Evolutionary conservation across 2,888 invertebrate species (phyloP).

Genomic region (Caenorhabditis parvicauda): DNA sequence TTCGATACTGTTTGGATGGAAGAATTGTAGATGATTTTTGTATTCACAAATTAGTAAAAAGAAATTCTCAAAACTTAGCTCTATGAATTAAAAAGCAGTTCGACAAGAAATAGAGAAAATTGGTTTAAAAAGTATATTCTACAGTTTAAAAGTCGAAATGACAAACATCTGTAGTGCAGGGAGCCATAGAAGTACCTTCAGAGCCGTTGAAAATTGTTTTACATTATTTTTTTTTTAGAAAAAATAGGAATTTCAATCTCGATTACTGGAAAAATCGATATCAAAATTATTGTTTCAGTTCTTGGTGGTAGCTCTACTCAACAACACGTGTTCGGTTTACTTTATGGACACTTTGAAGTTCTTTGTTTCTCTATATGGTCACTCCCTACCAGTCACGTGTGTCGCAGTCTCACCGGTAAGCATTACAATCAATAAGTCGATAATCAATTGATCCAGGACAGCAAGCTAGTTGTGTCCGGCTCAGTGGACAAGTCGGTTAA

Average conservation of each 20-base stretch:
- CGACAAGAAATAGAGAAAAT: too few species aligned
- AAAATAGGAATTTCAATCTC: neutral
- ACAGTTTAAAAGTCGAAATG: too few species aligned
- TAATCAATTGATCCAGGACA: slow-evolving; percentile 54
- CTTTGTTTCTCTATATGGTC: slow-evolving; percentile 89
- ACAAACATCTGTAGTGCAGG: too few species aligned
- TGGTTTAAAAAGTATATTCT: too few species aligned
- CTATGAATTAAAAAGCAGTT: too few species aligned
- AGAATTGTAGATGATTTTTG: too few species aligned
- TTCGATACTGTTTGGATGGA: too few species aligned
- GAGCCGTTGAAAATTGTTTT: neutral
- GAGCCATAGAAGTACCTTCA: neutral
- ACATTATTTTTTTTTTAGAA: neutral
- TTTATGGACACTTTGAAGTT: slow-evolving; percentile 92
- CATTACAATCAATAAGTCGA: neutral
- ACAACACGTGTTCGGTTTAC: slow-evolving; percentile 91
- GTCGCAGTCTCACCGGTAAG: slow-evolving; percentile 77
- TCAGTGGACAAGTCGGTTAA: slow-evolving; percentile 92
- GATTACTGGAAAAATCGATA: too few species aligned
- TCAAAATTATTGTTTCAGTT: slow-evolving; percentile 65
- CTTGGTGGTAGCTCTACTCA: slow-evolving; percentile 83
- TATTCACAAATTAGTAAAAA: too few species aligned
- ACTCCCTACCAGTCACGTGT: slow-evolving; percentile 87
- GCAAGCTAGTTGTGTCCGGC: slow-evolving; percentile 81
- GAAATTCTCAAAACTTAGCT: too few species aligned